Base-by-base conservation (phyloP, 2,113 vertebrate genomes). In the Cranoglanis bouderius region DNA sequence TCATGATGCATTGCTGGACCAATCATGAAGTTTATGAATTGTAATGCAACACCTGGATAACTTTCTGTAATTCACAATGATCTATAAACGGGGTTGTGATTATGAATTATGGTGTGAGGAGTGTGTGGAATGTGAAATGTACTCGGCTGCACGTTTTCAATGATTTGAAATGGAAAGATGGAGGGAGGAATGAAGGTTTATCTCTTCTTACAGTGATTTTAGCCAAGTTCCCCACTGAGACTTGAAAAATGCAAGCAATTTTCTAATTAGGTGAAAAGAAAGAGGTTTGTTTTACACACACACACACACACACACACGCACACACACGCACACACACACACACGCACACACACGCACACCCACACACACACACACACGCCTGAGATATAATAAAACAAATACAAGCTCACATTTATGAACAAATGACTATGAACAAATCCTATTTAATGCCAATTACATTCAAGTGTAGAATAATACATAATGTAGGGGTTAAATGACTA, bases 1-100 rank as follows among this genome's bases (percentile, higher is more conserved):
- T 77, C 46, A 46, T 85, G 87, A 84, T 84, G 63, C 85, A 84
- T 88, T 80, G 84, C 75, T 72, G 88, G 61, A 83, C 80, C 85
- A 74, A 81, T 89, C 18, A 61, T 49, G 84, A 61, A 61, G 65
- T 63, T 35, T 86, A 77, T 84, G 29, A 86, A 26, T 88, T 82
- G 61, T 59, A 90, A 65, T 82, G 53, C 77, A 82, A 75, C 81
- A 88, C 51, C 87, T 84, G 81, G 70, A 84, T 26, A 74, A 84
- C 51, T 49, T 88, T 32, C 38, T 16, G 40, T 75, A 72, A 75
- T 88, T 75, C 82, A n/a, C 40, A 88, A 5, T 49, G 81, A 88
- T 74, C 35, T 72, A 10, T 32, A 67, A 83, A 87, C 4, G 19
- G n/a, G n/a, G 21, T 12, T 53, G 14, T 18, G 57, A 78, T 49